phyloP scores from a whole-genome alignment of 2,113 vertebrate species.

The Cathartes aura region DNA sequence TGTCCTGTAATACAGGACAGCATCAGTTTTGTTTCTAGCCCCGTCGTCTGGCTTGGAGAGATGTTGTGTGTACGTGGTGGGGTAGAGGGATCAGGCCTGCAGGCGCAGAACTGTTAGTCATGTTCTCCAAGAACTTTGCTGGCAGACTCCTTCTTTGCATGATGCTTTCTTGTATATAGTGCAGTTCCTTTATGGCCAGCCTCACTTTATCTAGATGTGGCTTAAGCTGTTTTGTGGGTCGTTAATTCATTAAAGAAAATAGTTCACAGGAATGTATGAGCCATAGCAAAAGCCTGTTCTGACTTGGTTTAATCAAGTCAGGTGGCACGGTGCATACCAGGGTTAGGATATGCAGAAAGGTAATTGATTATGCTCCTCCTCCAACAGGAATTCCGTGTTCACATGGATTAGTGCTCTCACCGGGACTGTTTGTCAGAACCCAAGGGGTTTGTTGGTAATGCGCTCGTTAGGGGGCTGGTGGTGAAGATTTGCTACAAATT shows the following conservation, averaged over 20 bases:
- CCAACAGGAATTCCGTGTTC: not conserved
- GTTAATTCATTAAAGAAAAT: not conserved
- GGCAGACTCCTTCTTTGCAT: too few species aligned
- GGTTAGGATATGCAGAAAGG: not conserved
- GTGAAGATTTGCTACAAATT: not conserved
- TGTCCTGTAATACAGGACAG: not conserved
- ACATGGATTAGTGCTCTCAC: accelerated
- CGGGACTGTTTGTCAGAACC: not conserved
- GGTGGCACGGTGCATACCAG: not conserved
- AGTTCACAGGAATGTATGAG: not conserved
- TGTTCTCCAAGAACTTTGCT: not conserved
- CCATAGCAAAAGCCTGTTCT: not conserved
- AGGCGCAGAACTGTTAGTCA: accelerated
- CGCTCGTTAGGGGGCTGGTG: not conserved
- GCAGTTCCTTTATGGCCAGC: not conserved
- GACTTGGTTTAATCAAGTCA: not conserved
- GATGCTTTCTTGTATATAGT: not conserved
- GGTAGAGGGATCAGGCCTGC: not conserved
- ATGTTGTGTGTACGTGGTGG: accelerated
- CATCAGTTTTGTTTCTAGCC: not conserved
- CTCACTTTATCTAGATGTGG: not conserved
- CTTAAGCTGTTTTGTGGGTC: not conserved
- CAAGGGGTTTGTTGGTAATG: not conserved
- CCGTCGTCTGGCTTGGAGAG: not conserved
- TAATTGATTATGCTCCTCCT: accelerated